These are phyloP conservation scores for Drosophila sordidula DNA, from an alignment of 2,888 invertebrate species.

Conservation along the genomic window DNA sequence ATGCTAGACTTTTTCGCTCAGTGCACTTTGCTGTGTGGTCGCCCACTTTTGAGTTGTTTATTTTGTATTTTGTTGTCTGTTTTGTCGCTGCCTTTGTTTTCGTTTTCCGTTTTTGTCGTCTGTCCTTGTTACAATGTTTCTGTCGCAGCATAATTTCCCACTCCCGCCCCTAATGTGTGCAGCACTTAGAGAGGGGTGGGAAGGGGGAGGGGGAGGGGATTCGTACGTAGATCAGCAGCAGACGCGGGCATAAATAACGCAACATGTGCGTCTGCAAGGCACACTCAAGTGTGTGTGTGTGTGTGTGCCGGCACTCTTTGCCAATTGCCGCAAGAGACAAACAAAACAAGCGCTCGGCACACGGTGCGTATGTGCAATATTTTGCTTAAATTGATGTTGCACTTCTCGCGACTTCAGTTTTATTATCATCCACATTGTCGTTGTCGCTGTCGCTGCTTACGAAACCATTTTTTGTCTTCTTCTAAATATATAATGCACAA, in stretches of 20 bases:
- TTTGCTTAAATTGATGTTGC: constrained; percentile 78
- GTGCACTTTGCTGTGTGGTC: constrained; percentile 72
- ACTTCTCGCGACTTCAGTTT: constrained; percentile 76
- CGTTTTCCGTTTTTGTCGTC: constrained; percentile 56
- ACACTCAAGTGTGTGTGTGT: neutral
- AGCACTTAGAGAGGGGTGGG: constrained; percentile 6
- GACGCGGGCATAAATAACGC: constrained; percentile 74
- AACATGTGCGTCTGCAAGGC: constrained; percentile 23
- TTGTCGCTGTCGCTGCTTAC: constrained; percentile 32
- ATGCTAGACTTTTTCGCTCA: constrained; percentile 37
- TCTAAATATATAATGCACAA: constrained; percentile 57
- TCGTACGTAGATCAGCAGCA: constrained; percentile 26
- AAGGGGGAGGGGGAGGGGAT: neutral
- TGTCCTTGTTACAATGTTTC: constrained; percentile 73
- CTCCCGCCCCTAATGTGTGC: constrained; percentile 12
- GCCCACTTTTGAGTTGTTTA: constrained; percentile 60
- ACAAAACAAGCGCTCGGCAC: constrained; percentile 37
- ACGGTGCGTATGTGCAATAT: constrained; percentile 77
- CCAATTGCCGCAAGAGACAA: constrained; percentile 46
- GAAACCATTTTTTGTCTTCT: constrained; percentile 46
- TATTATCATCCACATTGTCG: constrained; percentile 69
- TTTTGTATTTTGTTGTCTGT: constrained; percentile 15
- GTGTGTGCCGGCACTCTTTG: constrained; percentile 52
- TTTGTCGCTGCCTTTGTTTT: constrained; percentile 43
- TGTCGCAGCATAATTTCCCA: constrained; percentile 55